phyloP scores from a whole-genome alignment of 2,797 vertebrate species.

The Spea hammondii region DNA sequence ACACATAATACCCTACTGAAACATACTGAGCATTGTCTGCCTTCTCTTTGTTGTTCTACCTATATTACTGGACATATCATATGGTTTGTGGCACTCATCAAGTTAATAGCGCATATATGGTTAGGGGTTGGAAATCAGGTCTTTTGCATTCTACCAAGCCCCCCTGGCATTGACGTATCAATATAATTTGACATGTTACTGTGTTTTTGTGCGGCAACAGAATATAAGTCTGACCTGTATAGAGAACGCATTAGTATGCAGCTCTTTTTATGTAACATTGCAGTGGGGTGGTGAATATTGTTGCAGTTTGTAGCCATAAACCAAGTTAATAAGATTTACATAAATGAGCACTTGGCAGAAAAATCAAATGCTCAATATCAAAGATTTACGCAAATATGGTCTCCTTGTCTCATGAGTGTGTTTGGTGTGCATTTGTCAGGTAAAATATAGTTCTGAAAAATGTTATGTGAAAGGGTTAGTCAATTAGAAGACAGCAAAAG shows the following conservation, averaged over 20 bases:
- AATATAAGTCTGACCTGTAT: not conserved
- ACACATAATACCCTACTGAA: no score
- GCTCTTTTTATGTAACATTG: not conserved
- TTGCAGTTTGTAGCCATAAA: not conserved
- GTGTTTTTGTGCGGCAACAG: no score
- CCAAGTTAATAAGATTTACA: slow-evolving; percentile 11
- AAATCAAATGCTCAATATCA: slow-evolving; percentile 10
- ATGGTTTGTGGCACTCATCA: no score
- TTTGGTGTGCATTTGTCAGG: not conserved
- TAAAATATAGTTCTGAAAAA: slow-evolving; percentile 2
- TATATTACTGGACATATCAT: no score
- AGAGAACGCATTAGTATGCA: not conserved
- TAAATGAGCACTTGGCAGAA: not conserved
- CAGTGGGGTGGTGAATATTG: not conserved
- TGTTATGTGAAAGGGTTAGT: not conserved
- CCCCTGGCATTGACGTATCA: no score
- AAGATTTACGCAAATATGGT: slow-evolving; percentile 5
- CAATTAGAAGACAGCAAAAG: not conserved
- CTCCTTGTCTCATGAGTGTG: not conserved
- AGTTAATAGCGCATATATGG: no score
- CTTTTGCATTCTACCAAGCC: no score
- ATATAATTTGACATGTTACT: no score
- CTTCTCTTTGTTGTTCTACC: no score
- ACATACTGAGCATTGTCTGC: no score
- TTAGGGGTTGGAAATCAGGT: no score